Percentiles rank a stretch among this genome's conserved stretches.
Conservation (phyloP, 2,113 vertebrate species). For the Leptosomus discolor region DNA sequence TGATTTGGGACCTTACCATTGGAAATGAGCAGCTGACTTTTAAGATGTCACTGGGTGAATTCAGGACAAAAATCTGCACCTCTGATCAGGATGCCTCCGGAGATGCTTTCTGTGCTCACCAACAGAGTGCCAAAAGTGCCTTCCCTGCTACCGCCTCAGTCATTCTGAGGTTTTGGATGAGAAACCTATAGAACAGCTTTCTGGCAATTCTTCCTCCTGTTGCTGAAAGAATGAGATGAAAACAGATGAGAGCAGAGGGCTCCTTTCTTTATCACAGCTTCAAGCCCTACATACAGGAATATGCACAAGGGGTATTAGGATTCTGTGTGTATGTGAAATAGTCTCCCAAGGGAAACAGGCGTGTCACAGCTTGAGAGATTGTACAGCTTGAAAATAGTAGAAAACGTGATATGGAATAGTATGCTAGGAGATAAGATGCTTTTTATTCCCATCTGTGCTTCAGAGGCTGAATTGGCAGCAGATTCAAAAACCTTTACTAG, state of each 20-base stretch:
- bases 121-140: neutral
- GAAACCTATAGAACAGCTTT: neutral
- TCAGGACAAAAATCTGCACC: neutral
- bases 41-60: neutral
- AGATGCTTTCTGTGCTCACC: neutral
- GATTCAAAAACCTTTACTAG: conserved; percentile 29
- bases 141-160: neutral
- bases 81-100: neutral
- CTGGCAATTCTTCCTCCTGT: neutral
- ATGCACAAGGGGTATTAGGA: neutral
- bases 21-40: neutral
- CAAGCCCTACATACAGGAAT: neutral
- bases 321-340: neutral
- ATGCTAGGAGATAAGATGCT: conserved; percentile 7
- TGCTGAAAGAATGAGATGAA: neutral
- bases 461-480: conserved; percentile 30
- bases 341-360: neutral
- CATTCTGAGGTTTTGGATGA: neutral
- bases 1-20: neutral
- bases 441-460: conserved; percentile 40
- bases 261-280: neutral
- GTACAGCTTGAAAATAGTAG: conserved; percentile 22
- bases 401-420: neutral
- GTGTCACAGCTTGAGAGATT: neutral
- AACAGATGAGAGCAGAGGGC: neutral